Evolutionary conservation across 1,140 invertebrate species (phyloP).

Genomic region (Pogonognathellus flavescens): DNA sequence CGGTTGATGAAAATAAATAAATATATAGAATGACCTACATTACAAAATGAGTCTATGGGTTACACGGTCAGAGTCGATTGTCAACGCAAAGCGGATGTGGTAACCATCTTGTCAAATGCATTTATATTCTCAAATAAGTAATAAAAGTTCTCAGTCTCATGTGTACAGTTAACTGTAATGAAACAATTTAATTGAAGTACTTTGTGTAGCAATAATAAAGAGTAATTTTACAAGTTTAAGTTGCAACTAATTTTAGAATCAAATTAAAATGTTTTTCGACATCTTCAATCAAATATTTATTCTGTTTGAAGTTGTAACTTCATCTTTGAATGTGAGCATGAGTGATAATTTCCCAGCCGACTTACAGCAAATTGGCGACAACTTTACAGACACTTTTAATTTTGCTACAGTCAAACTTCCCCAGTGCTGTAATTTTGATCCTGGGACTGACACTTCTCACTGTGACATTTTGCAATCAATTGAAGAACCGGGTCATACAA

Average conservation of each 20-base stretch:
- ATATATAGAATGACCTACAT: slow-evolving; percentile 23
- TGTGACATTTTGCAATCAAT: neutral
- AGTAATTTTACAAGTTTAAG: neutral
- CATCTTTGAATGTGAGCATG: slow-evolving; percentile 45
- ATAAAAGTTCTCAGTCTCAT: neutral
- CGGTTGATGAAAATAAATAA: neutral
- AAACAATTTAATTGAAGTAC: neutral
- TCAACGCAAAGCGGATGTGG: neutral
- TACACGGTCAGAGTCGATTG: neutral
- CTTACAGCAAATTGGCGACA: neutral
- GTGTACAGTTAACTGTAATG: neutral
- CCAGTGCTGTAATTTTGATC: slow-evolving; percentile 15
- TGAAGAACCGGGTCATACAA: neutral
- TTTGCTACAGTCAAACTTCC: slow-evolving; percentile 22
- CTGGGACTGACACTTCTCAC: neutral
- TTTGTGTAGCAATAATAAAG: neutral
- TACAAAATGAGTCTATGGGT: slow-evolving; percentile 28
- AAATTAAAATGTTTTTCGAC: slow-evolving; percentile 24
- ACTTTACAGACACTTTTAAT: neutral
- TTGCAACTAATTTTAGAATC: neutral
- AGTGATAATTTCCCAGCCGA: neutral
- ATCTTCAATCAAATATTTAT: slow-evolving; percentile 23
- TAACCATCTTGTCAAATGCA: neutral
- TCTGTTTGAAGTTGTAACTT: neutral
- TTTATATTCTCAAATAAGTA: neutral